Percentiles rank a stretch among this genome's conserved stretches.
These are phyloP conservation scores for Clarias platycephalus DNA, from an alignment of 2,797 vertebrate genomes.

Conservation along the genomic window DNA sequence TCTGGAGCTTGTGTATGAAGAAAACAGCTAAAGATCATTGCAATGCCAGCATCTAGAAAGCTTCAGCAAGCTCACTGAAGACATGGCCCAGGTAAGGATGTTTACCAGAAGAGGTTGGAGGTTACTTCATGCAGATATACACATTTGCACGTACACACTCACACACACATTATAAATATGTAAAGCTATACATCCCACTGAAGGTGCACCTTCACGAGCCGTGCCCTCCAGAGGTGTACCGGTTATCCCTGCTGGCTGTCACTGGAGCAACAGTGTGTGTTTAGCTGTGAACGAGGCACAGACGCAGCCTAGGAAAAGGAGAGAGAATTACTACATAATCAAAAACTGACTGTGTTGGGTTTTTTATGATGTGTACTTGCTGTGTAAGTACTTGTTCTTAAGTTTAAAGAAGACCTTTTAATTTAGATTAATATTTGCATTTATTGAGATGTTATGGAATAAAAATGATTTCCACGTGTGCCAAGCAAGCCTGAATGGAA, in stretches of 20 bases:
- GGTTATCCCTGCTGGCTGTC: conserved; percentile 21
- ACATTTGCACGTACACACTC: neutral
- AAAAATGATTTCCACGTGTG: neutral
- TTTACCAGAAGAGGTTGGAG: neutral
- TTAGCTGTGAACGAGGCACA: neutral
- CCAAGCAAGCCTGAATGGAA: neutral
- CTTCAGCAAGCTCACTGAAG: conserved; percentile 62
- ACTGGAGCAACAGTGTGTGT: conserved; percentile 45
- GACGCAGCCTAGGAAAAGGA: neutral
- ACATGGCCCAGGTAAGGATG: conserved; percentile 74
- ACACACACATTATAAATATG: conserved; percentile 23
- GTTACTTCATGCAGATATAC: conserved; percentile 3
- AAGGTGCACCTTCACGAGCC: conserved; percentile 9
- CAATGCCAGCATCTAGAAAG: conserved; percentile 65
- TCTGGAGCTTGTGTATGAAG: conserved; percentile 29
- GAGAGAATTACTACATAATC: neutral
- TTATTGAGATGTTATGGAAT: neutral
- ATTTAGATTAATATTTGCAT: neutral
- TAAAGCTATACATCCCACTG: neutral
- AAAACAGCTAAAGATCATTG: conserved; percentile 47
- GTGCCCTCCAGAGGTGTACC: conserved; percentile 7
- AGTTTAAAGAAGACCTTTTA: neutral
- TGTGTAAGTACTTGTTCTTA: neutral
- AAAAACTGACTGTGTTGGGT: neutral
- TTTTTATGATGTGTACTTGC: neutral